A percentile compares a stretch with the other conserved stretches of the same genome.
Conservation (phyloP, 2,888 invertebrate species). For the Polydrusus cervinus region DNA sequence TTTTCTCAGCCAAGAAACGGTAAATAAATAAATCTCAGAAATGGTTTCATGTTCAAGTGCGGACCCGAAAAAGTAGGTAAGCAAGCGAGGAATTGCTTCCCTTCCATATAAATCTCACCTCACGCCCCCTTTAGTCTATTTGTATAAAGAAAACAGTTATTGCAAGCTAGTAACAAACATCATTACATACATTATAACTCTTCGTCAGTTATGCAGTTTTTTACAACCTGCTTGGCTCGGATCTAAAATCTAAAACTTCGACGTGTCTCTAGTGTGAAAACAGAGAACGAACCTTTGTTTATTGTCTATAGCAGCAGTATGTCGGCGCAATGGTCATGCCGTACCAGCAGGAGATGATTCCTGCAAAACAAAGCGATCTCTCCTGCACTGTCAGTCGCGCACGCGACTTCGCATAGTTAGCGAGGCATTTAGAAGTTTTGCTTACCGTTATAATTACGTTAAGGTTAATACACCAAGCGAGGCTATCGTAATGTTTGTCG, state of each 20-base stretch:
- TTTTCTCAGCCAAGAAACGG: too few species aligned
- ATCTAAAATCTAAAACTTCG: not conserved
- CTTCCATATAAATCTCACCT: too few species aligned
- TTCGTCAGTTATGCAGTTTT: not conserved
- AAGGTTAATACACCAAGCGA: conserved; percentile 34
- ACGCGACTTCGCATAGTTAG: conserved; percentile 6
- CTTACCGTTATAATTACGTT: conserved; percentile 3
- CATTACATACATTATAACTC: too few species aligned
- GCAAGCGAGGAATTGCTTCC: too few species aligned
- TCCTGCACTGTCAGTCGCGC: conserved; percentile 33
- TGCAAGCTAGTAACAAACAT: too few species aligned
- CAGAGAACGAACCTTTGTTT: not conserved
- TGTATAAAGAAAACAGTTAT: too few species aligned
- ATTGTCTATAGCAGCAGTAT: conserved; percentile 1
- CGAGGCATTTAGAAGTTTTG: not conserved
- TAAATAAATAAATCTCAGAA: too few species aligned
- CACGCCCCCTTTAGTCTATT: too few species aligned
- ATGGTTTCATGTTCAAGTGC: too few species aligned
- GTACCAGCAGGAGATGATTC: conserved; percentile 40
- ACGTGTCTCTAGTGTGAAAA: not conserved
- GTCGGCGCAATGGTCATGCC: conserved; percentile 20
- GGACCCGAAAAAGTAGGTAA: too few species aligned
- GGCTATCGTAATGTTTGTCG: not conserved
- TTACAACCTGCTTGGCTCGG: not conserved
- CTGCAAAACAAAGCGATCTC: conserved; percentile 22